Conservation (phyloP, 2,888 invertebrate genomes). For the Cheilosia urbana region DNA sequence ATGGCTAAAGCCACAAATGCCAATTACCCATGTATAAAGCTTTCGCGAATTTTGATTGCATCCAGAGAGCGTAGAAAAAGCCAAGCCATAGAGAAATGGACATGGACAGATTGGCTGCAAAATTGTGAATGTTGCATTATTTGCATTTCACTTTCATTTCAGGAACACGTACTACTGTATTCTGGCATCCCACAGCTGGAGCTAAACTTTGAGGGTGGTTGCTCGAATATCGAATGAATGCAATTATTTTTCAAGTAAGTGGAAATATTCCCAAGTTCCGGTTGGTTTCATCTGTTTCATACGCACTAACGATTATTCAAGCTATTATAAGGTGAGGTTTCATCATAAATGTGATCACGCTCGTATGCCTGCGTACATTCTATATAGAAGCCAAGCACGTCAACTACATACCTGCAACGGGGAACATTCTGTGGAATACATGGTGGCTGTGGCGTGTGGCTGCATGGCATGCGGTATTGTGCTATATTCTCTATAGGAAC, state of each 20-base stretch:
- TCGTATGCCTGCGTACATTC: too few species aligned
- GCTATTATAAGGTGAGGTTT: too few species aligned
- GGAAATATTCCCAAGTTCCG: not conserved
- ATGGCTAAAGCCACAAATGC: not conserved
- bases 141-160: not conserved
- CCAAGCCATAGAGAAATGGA: too few species aligned
- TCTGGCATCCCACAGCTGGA: not conserved
- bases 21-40: not conserved
- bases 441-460: too few species aligned
- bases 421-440: too few species aligned
- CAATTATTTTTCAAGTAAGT: not conserved
- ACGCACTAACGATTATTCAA: not conserved
- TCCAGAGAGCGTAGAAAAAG: not conserved
- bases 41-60: not conserved
- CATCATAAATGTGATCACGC: too few species aligned
- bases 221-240: not conserved
- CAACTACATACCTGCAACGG: too few species aligned
- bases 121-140: too few species aligned
- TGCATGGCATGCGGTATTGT: too few species aligned
- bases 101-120: too few species aligned
- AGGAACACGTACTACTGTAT: not conserved
- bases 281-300: not conserved
- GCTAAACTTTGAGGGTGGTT: not conserved
- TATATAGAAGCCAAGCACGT: too few species aligned
- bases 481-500: too few species aligned